Evolutionary conservation across 2,113 vertebrate genomes (phyloP).

Genomic region (Siniperca knerii): DNA sequence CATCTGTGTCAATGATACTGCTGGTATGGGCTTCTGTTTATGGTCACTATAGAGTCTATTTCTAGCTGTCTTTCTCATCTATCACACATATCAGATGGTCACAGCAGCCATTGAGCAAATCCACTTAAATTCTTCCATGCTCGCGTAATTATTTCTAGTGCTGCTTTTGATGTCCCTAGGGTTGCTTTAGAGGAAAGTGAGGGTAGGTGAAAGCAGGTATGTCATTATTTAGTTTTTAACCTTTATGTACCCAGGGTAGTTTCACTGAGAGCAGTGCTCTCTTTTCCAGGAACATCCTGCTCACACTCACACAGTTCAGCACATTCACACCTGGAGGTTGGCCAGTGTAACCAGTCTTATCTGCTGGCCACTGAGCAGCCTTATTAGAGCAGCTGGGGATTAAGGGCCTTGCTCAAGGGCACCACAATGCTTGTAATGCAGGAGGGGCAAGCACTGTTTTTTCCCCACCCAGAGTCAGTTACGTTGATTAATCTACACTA

Average conservation of each 20-base stretch:
- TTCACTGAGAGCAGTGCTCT: not conserved
- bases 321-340: not conserved
- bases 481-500: not conserved
- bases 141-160: slow-evolving; percentile 45
- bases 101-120: slow-evolving; percentile 50
- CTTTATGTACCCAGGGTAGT: not conserved
- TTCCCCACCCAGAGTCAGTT: not conserved
- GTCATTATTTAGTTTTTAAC: slow-evolving; percentile 24
- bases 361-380: not conserved
- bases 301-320: not conserved
- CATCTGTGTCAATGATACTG: slow-evolving; percentile 14
- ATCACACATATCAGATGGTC: slow-evolving; percentile 54
- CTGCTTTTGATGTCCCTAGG: slow-evolving; percentile 24
- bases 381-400: not conserved
- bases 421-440: not conserved
- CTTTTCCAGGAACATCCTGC: slow-evolving; percentile 1
- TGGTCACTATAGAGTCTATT: slow-evolving; percentile 29
- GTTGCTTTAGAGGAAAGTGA: slow-evolving; percentile 29
- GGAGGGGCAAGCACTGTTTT: not conserved
- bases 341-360: slow-evolving; percentile 15
- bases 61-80: slow-evolving; percentile 50
- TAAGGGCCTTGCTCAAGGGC: not conserved
- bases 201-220: slow-evolving; percentile 15
- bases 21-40: slow-evolving; percentile 32
- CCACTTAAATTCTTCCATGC: slow-evolving; percentile 30